A percentile compares a stretch with the other conserved stretches of the same genome.
These are phyloP conservation scores for Campoletis sonorensis DNA, from an alignment of 1,140 invertebrate genomes.

Conservation along the genomic window DNA sequence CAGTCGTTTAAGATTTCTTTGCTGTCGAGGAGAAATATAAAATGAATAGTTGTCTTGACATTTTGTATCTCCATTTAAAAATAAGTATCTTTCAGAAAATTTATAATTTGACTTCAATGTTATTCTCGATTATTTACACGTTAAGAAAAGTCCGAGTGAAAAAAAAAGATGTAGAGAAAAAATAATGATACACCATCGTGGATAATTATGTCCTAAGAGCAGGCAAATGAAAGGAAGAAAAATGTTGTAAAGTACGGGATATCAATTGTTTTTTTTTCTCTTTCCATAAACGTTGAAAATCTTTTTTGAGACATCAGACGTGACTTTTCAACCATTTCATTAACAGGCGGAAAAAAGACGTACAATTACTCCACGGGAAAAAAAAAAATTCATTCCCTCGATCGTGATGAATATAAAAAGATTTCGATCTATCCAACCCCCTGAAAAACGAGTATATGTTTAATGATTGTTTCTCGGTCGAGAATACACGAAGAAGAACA, in stretches of 20 bases:
- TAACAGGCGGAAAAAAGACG: background rate
- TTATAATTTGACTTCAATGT: no score
- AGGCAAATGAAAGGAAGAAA: background rate
- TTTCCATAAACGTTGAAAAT: background rate
- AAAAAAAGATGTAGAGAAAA: background rate
- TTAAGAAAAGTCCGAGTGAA: background rate
- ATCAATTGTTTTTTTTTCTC: background rate
- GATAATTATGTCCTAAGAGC: background rate
- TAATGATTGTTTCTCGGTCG: background rate
- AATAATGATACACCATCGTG: slow-evolving; percentile 1
- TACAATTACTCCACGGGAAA: background rate
- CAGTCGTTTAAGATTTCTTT: no score
- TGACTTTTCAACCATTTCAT: background rate
- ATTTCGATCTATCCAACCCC: background rate
- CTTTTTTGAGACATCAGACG: slow-evolving; percentile 9
- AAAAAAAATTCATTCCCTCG: background rate
- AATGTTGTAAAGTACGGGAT: background rate
- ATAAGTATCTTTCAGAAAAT: no score
- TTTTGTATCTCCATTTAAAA: no score
- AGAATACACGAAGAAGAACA: slow-evolving; percentile 8
- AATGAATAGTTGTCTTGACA: no score
- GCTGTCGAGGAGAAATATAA: no score
- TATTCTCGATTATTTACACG: background rate
- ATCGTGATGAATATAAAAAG: slow-evolving; percentile 5
- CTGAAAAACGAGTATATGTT: slow-evolving; percentile 6